A percentile compares a stretch with the other conserved stretches of the same genome.
These are phyloP conservation scores for Acleris laterana DNA, from an alignment of 2,888 invertebrate species.

Conservation along the genomic window DNA sequence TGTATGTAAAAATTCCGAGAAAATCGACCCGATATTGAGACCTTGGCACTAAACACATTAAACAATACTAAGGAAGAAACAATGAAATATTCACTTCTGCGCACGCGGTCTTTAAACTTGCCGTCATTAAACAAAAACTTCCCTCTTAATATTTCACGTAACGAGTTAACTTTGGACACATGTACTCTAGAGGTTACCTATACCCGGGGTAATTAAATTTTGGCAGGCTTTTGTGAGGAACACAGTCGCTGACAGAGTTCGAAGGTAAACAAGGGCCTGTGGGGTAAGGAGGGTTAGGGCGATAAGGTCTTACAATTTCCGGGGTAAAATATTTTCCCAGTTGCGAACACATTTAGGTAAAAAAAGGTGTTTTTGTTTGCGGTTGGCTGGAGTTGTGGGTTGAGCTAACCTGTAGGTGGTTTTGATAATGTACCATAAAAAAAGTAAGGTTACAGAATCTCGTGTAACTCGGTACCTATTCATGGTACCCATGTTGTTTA, in stretches of 20 bases:
- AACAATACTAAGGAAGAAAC: slow-evolving; percentile 12
- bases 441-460: too few relatives aligned
- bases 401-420: too few relatives aligned
- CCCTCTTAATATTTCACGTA: slow-evolving; percentile 71
- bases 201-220: slow-evolving; percentile 46
- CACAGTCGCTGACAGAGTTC: slow-evolving; percentile 8
- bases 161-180: slow-evolving; percentile 69
- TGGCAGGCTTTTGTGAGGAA: slow-evolving; percentile 17
- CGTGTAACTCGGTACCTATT: too few relatives aligned
- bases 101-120: slow-evolving; percentile 59
- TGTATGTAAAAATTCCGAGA: too few relatives aligned
- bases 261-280: slow-evolving; percentile 5
- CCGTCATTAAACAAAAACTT: slow-evolving; percentile 72
- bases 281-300: background rate
- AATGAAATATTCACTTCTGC: slow-evolving; percentile 32
- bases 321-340: background rate
- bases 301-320: slow-evolving; percentile 13
- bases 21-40: background rate
- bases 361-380: too few relatives aligned
- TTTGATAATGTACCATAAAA: too few relatives aligned
- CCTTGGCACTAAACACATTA: background rate
- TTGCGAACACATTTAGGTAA: too few relatives aligned
- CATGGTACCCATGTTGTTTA: too few relatives aligned
- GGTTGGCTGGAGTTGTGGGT: too few relatives aligned
- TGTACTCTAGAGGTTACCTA: slow-evolving; percentile 59